These are phyloP conservation scores for Endomychus coccineus DNA, from an alignment of 2,888 invertebrate genomes.

Conservation along the genomic window DNA sequence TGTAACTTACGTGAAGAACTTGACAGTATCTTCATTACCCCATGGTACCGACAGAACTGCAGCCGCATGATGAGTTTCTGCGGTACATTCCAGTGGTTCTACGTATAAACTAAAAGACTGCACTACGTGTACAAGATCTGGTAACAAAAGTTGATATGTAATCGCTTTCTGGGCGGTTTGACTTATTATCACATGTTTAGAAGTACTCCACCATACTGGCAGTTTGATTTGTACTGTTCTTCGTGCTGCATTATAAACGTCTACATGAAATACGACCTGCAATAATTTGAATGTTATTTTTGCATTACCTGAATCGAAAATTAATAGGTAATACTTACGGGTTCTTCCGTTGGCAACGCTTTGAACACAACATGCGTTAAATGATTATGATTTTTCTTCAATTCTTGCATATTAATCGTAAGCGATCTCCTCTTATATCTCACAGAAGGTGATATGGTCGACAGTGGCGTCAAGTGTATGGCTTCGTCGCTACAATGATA, in stretches of 20 bases:
- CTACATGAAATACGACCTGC: conserved; percentile 57
- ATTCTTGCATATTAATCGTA: conserved; percentile 53
- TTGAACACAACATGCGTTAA: conserved; percentile 67
- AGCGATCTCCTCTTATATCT: conserved; percentile 45
- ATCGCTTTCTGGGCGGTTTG: conserved; percentile 53
- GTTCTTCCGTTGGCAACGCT: conserved; percentile 55
- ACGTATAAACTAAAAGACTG: conserved; percentile 56
- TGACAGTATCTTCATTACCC: conserved; percentile 54
- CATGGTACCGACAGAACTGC: conserved; percentile 59
- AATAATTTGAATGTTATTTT: conserved; percentile 23
- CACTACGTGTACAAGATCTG: conserved; percentile 51
- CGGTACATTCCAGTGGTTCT: conserved; percentile 47
- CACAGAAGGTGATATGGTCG: conserved; percentile 49
- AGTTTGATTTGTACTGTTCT: conserved; percentile 32
- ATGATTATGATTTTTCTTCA: conserved; percentile 48
- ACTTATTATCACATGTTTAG: conserved; percentile 42
- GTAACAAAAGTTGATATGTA: conserved; percentile 54
- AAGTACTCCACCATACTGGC: conserved; percentile 31
- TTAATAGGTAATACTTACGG: conserved; percentile 41
- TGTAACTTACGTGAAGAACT: conserved; percentile 53
- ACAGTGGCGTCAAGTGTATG: conserved; percentile 51
- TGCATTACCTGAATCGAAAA: neutral
- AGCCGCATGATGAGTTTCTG: conserved; percentile 49
- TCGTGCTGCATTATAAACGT: conserved; percentile 50
- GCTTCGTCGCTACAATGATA: conserved; percentile 51